phyloP scores from a whole-genome alignment of 2,888 invertebrate genomes.

The Agrotis ipsilon region DNA sequence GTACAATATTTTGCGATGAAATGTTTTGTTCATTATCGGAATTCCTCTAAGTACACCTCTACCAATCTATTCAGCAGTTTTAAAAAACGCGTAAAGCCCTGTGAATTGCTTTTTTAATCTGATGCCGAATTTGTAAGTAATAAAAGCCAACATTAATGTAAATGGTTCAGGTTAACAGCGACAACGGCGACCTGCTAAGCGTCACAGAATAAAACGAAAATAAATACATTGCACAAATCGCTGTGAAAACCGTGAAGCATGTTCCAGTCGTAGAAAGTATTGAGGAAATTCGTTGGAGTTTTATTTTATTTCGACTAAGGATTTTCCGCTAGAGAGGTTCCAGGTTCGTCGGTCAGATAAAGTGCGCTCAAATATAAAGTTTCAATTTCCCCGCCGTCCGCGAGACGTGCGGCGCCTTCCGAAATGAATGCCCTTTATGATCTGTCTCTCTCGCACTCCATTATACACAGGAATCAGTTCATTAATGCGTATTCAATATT shows the following conservation, averaged over 20 bases:
- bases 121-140: conserved; percentile 51
- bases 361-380: conserved; percentile 89
- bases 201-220: conserved; percentile 61
- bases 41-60: conserved; percentile 18
- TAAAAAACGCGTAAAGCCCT: conserved; percentile 44
- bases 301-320: conserved; percentile 84
- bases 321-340: conserved; percentile 81
- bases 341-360: conserved; percentile 85
- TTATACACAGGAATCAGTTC: conserved; percentile 48
- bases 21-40: conserved; percentile 39
- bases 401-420: conserved; percentile 81
- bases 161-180: conserved; percentile 44
- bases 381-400: conserved; percentile 85
- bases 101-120: conserved; percentile 53
- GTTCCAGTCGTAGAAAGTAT: conserved; percentile 76
- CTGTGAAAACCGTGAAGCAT: conserved; percentile 72
- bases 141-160: conserved; percentile 50
- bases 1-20: conserved; percentile 44
- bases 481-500: conserved; percentile 53
- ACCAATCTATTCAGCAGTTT: conserved; percentile 22
- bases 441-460: conserved; percentile 68
- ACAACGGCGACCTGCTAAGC: conserved; percentile 40
- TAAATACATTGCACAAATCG: conserved; percentile 74
- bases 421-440: conserved; percentile 77
- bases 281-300: conserved; percentile 79